Evolutionary conservation across 2,888 invertebrate species (phyloP).

Genomic region (Protonemura montana): DNA sequence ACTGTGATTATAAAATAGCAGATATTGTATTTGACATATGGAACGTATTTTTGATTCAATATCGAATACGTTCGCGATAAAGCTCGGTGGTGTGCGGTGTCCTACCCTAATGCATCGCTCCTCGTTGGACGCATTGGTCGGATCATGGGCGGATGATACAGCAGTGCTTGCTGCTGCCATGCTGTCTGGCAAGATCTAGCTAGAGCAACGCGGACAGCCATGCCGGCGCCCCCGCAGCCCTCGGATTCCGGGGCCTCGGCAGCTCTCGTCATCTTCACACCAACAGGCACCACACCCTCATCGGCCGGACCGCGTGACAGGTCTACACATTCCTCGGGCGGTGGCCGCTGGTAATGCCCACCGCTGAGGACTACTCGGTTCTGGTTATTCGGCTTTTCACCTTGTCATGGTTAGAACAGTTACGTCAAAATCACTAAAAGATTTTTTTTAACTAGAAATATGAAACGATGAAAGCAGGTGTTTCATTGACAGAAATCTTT

Average conservation of each 20-base stretch:
- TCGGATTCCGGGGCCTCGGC: neutral
- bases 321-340: neutral
- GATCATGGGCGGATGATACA: too few relatives aligned
- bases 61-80: neutral
- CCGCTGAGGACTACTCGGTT: neutral
- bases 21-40: neutral
- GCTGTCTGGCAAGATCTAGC: constrained; percentile 1
- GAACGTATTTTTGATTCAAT: constrained; percentile 7
- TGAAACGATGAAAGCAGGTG: constrained; percentile 23
- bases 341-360: neutral
- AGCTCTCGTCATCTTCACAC: constrained; percentile 7
- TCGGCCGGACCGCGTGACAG: neutral
- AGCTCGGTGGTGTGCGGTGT: too few relatives aligned
- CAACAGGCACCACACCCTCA: neutral
- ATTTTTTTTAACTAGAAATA: constrained; percentile 29
- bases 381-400: constrained; percentile 34
- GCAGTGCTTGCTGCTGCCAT: neutral
- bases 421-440: constrained; percentile 31
- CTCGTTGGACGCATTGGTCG: too few relatives aligned
- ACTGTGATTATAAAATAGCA: neutral
- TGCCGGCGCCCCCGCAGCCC: constrained; percentile 18
- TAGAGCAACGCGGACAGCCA: constrained; percentile 12
- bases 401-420: constrained; percentile 33
- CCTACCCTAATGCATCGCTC: too few relatives aligned
- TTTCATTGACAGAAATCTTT: constrained; percentile 39